Evolutionary conservation across 1,140 invertebrate species (phyloP), one percentile per base, ranked within the genome.

Genomic region (Brachionus sp.): DNA sequence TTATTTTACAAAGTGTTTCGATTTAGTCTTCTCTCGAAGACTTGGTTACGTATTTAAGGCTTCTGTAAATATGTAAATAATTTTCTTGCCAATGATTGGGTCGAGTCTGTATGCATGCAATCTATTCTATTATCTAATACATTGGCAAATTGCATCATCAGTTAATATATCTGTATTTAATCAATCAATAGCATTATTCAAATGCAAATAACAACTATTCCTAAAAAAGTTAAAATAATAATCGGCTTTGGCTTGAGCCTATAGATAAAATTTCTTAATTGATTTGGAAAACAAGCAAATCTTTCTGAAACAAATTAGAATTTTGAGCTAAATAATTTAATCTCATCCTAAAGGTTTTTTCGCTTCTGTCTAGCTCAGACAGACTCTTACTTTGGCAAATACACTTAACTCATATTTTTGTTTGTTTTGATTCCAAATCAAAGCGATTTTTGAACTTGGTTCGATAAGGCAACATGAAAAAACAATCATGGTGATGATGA

Each of bases 151-250:
- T 75, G 44, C 70, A 75, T 75, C 70, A 75, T 75, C 37, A 46
- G 23, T 10, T 75, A 75, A 75, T 75, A 29, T 29, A 75, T 75
- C 70, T 75, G 70, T 46, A 75, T 75, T 75, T 75, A 75, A 75
- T 75, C 70, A 75, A 75, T 75, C 70, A 75, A 46, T 75, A 75
- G 16, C 10, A 12, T 46, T 68, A 68, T 68, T 35, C 64, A 5
- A 68, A 33, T 35, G 23, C 37, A 23, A 46, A 19, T 25, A 13
- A 23, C 39, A 75, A 75, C 19, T 44, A 73, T 73, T 73, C 68
- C 68, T 68, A 35, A 75, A 75, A 75, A 46, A 29, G 39, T 75
- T 75, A 46, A 75, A 75, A 75, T 75, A 75, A 75, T 75, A 46
- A 35, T 46, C 44, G 23, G 29, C 44, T 75, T 75, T 75, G 19